Evolutionary conservation across 2,797 vertebrate species (phyloP), one percentile per base, ranked within the genome.

Genomic region (Sebastes cheni): DNA sequence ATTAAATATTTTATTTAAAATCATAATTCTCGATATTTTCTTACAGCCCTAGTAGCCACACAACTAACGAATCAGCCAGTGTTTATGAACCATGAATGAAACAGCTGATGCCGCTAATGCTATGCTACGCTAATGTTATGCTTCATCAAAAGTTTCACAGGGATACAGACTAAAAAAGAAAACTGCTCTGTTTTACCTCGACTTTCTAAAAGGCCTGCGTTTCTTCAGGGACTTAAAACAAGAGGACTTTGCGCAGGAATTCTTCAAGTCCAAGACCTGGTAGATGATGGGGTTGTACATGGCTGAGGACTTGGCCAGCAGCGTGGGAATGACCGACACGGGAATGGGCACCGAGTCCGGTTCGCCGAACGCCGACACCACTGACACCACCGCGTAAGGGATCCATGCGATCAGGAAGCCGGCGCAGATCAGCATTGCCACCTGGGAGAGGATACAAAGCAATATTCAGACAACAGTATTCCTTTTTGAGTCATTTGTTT

Each of bases 271-370:
- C 6, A 97, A 96, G n/a, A 99, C 92, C 92, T 99, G 98, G 93
- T 99, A 99, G 81, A 99, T 99, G 86, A 99, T 97, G 5, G 98
- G 98, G 90, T 99, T 99, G 94, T 99, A 99, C 97, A 99, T 97
- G 29, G 98, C 97, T 20, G 98, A 96, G 2, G 98, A 99, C 89
- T 99, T 99, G 50, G 98, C 97, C 27, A 99, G 95, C 71, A 99
- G 83, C 0, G 98, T 98, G 11, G 98, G 98, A 30, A 99, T 61
- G 70, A 98, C 97, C 0, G 98, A 99, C 61, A 96, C 94, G 1
- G 96, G 84, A 50, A 99, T 96, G 59, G 98, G 97, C 23, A 99
- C 95, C 0, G 98, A 96, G 83, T 98, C 95, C 0, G 97, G 97
- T 66, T 91, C 92, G 9, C 98, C 97, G 5, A 98, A 99, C 3